Evolutionary conservation across 2,797 vertebrate species (phyloP), one percentile per base, ranked within the genome.

Genomic region (Helostoma temminkii): DNA sequence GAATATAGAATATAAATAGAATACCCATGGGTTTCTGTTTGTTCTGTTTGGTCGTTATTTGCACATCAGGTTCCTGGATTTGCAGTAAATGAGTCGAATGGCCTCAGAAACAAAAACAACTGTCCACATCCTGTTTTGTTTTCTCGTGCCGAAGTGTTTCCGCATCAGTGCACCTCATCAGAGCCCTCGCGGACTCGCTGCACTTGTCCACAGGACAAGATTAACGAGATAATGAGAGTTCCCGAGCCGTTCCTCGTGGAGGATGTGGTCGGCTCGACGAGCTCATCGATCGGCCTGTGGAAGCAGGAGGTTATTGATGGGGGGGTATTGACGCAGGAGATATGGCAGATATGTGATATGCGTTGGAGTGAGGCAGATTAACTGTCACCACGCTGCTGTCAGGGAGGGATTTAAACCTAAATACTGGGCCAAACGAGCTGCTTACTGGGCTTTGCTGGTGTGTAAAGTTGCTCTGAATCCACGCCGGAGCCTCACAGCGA

Each of bases 271-370:
- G 30, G 30, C 26, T 18, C 3, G 49, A 43, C 18, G 1, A 19
- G 46, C 46, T 56, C 52, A 79, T 76, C 57, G 76, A 82, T 66
- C 11, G 12, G 55, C 41, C 66, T 61, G 63, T 10, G 16, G 54
- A 65, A 47, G 47, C 18, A 6, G 24, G n/a, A 6, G 14, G 18
- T n/a, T n/a, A n/a, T n/a, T n/a, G 14, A 8, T 14, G 24, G 34
- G 26, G 19, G 24, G 19, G 5, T 57, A 59, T 54, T 14, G 72
- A 71, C 65, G 50, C 28, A 10, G 58, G 55, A 61, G 55, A 48
- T 65, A 52, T 70, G 75, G 59, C 75, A 55, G 58, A 59, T 36
- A 22, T 6, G 7, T 57, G 30, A 57, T 14, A 2, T 30, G 1
- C 28, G 42, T 28, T 7, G 14, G 25, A 32, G 19, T 5, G 5